These are phyloP conservation scores for Diplazon laetatorius DNA, from an alignment of 2,888 invertebrate genomes.

Conservation along the genomic window DNA sequence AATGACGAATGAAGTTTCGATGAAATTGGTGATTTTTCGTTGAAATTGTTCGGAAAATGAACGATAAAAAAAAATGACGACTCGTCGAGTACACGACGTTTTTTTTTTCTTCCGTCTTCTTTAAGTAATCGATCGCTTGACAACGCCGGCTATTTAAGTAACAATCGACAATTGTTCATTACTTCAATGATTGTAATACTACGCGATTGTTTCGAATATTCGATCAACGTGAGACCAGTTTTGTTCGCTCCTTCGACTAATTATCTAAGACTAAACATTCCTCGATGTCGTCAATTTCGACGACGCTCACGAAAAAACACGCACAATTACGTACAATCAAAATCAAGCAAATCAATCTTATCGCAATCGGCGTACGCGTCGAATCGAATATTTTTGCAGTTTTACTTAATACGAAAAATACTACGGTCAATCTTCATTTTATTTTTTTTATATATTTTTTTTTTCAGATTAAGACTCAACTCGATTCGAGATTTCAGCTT, in stretches of 20 bases:
- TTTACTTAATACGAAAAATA: not conserved
- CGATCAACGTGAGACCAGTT: slow-evolving; percentile 10
- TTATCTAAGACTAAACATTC: slow-evolving; percentile 10
- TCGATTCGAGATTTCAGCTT: not conserved
- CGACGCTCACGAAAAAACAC: slow-evolving; percentile 8
- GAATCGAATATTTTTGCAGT: slow-evolving; percentile 9
- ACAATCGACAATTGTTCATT: slow-evolving; percentile 56
- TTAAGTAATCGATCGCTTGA: slow-evolving; percentile 38
- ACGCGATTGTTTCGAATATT: slow-evolving; percentile 27
- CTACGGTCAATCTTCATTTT: not conserved
- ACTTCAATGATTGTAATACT: slow-evolving; percentile 36
- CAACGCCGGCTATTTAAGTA: slow-evolving; percentile 49
- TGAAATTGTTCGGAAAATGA: not conserved
- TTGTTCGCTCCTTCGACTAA: slow-evolving; percentile 10
- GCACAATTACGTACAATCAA: slow-evolving; percentile 23
- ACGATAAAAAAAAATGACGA: not conserved
- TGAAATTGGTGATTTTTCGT: not conserved
- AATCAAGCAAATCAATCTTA: slow-evolving; percentile 10
- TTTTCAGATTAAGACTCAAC: not conserved
- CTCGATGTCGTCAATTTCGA: slow-evolving; percentile 18
- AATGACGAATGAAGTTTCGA: not conserved
- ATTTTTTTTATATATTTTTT: no score
- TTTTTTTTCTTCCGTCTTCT: no score
- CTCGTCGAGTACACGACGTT: not conserved
- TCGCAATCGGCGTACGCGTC: not conserved